Conservation (phyloP, 2,888 invertebrate species). For the Cephus nigrinus region DNA sequence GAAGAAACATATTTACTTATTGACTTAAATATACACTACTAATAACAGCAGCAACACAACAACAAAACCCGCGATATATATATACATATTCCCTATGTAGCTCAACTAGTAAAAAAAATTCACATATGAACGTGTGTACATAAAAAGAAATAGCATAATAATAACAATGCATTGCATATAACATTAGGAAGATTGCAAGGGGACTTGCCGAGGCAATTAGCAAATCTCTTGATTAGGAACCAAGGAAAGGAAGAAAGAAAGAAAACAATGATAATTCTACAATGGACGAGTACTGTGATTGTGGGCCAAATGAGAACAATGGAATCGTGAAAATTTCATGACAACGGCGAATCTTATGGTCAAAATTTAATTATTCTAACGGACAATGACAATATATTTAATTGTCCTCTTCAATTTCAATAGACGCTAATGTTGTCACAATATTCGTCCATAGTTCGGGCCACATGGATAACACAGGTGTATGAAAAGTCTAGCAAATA, state of each 20-base stretch:
- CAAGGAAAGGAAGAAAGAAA: neutral
- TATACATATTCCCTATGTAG: neutral
- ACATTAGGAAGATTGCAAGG: neutral
- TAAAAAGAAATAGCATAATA: constrained; percentile 7
- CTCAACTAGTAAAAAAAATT: neutral
- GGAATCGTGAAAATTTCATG: neutral
- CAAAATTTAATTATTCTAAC: neutral
- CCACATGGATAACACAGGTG: neutral
- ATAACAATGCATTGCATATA: neutral
- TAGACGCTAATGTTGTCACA: neutral
- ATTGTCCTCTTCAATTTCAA: neutral
- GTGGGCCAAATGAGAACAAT: neutral
- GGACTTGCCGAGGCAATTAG: neutral
- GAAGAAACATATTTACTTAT: neutral
- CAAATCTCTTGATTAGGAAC: neutral
- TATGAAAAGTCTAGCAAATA: neutral
- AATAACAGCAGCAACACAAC: neutral
- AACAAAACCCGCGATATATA: neutral
- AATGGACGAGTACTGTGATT: neutral
- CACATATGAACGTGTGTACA: constrained; percentile 22
- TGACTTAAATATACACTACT: neutral
- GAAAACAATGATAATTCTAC: neutral
- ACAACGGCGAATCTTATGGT: neutral
- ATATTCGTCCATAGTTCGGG: neutral
- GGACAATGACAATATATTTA: neutral